Percentiles rank a stretch among this genome's conserved stretches.
phyloP scores from a whole-genome alignment of 2,797 vertebrate species.

The Staurois parvus region DNA sequence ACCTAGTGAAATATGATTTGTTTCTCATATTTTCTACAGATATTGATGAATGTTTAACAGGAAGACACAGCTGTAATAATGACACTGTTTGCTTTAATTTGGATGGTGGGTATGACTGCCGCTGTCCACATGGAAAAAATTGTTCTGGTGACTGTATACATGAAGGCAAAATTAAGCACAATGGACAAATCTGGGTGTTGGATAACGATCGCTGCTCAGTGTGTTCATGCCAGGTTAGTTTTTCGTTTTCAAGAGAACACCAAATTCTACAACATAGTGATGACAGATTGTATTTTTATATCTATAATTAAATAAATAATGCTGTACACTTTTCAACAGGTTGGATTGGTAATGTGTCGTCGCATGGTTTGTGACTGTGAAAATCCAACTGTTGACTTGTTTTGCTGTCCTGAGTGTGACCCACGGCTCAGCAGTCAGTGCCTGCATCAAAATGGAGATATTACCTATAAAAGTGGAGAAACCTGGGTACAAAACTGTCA shows the following conservation, averaged over 20 bases:
- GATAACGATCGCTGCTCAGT: slow-evolving; percentile 96
- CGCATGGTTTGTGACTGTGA: slow-evolving; percentile 98
- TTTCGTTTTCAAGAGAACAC: background rate
- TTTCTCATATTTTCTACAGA: slow-evolving; percentile 76
- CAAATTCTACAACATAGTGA: background rate
- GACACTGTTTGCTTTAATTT: slow-evolving; percentile 97
- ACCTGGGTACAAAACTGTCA: slow-evolving; percentile 97
- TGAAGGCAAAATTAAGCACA: slow-evolving; percentile 94
- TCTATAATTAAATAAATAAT: background rate
- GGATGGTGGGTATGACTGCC: slow-evolving; percentile 96
- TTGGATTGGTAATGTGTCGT: slow-evolving; percentile 93
- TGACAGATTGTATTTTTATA: background rate
- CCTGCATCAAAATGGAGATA: slow-evolving; percentile 92
- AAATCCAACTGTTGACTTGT: slow-evolving; percentile 94
- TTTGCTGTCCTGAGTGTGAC: slow-evolving; percentile 98
- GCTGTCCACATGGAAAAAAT: slow-evolving; percentile 96
- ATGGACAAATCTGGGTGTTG: slow-evolving; percentile 96
- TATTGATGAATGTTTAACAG: slow-evolving; percentile 94
- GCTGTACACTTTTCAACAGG: slow-evolving; percentile 73
- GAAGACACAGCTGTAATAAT: slow-evolving; percentile 94
- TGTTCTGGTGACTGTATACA: slow-evolving; percentile 96
- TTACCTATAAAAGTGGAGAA: slow-evolving; percentile 92
- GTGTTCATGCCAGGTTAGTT: slow-evolving; percentile 94
- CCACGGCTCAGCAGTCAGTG: slow-evolving; percentile 94
- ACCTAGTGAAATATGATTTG: slow-evolving; percentile 9